Conservation (phyloP, 2,797 vertebrate genomes). For the Chaetophractus vellerosus region DNA sequence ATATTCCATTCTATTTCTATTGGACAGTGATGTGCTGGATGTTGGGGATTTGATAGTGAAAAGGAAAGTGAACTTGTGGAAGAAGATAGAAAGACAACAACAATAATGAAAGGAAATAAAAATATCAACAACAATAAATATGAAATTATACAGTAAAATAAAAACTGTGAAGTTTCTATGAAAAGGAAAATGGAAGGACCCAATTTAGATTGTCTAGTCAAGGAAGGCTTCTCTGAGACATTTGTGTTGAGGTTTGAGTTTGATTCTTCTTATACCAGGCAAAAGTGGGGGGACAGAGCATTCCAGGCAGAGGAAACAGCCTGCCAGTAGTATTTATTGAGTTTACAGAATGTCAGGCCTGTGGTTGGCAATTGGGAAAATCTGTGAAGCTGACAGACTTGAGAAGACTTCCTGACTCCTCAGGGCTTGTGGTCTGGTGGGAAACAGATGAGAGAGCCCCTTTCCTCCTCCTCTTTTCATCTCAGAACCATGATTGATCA, state of each 20-base stretch:
- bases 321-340: not conserved
- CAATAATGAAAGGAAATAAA: too few relatives aligned
- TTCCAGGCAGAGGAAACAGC: too few relatives aligned
- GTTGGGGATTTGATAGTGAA: too few relatives aligned
- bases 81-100: too few relatives aligned
- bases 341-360: not conserved
- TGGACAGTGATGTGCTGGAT: too few relatives aligned
- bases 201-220: not conserved
- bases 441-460: not conserved
- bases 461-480: not conserved
- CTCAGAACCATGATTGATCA: not conserved
- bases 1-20: too few relatives aligned
- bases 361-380: not conserved
- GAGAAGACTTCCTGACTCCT: not conserved
- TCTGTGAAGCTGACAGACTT: not conserved
- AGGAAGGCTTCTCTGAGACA: too few relatives aligned
- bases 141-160: not conserved
- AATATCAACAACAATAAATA: too few relatives aligned
- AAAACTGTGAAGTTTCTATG: not conserved
- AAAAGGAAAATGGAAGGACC: not conserved
- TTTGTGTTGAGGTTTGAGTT: not conserved
- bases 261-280: not conserved
- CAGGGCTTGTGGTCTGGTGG: not conserved
- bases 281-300: not conserved
- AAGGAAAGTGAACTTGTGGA: too few relatives aligned